Evolutionary conservation across 2,797 vertebrate species (phyloP).

Genomic region (Adrianichthys oophorus): DNA sequence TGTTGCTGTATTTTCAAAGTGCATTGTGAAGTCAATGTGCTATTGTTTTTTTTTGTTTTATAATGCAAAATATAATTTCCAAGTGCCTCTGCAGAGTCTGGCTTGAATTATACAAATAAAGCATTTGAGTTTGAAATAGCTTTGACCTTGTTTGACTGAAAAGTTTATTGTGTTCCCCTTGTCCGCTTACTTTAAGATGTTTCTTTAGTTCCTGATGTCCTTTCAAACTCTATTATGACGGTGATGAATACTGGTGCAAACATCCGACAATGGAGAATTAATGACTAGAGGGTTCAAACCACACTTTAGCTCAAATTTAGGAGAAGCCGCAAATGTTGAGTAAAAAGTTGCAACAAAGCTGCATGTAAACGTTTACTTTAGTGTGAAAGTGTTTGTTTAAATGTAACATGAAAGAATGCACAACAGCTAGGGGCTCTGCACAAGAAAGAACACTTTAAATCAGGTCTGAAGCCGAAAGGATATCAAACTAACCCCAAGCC

Average conservation of each 20-base stretch:
- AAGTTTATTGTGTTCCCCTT: conserved; percentile 15
- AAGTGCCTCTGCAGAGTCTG: conserved; percentile 27
- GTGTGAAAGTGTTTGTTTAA: no score
- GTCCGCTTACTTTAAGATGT: conserved; percentile 32
- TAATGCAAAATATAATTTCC: conserved; percentile 24
- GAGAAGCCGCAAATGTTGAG: no score
- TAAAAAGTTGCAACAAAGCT: no score
- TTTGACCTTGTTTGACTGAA: conserved; percentile 8
- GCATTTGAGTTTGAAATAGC: conserved; percentile 3
- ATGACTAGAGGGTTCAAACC: not conserved
- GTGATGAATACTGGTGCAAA: conserved; percentile 37
- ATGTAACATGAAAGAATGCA: no score
- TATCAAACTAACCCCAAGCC: conserved; percentile 49
- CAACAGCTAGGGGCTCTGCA: no score
- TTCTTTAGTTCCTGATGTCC: conserved; percentile 20
- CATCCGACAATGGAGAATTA: conserved; percentile 21
- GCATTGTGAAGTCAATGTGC: conserved; percentile 35
- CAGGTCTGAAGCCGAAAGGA: conserved; percentile 27
- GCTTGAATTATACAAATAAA: conserved; percentile 26
- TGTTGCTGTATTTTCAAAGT: conserved; percentile 41
- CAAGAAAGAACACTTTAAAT: no score
- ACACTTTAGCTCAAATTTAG: no score
- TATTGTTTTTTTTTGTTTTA: conserved; percentile 28
- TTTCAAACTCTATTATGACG: conserved; percentile 35
- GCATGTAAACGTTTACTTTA: no score